These are phyloP conservation scores for Sebastes schlegelii DNA, from an alignment of 2,113 vertebrate genomes.

Conservation along the genomic window DNA sequence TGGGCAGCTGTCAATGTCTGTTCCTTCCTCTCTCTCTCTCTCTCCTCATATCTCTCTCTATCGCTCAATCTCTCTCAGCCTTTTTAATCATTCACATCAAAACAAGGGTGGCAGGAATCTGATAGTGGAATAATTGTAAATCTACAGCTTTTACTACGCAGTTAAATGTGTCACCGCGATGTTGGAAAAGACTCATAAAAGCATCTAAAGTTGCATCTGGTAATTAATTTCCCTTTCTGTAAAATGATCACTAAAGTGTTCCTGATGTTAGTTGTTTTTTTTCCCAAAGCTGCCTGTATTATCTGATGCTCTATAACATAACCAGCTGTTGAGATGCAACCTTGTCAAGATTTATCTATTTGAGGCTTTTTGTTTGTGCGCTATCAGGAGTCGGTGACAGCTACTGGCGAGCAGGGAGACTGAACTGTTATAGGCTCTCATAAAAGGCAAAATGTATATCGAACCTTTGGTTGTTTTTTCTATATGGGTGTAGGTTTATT, in stretches of 20 bases:
- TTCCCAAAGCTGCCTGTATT: constrained; percentile 24
- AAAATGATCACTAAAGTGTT: constrained; percentile 8
- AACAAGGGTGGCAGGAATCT: constrained; percentile 30
- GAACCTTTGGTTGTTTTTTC: constrained; percentile 31
- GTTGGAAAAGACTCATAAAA: constrained; percentile 1
- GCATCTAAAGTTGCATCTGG: neutral
- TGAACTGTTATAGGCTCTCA: constrained; percentile 9
- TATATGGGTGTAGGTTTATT: neutral
- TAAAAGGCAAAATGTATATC: constrained; percentile 17
- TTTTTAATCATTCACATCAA: constrained; percentile 58
- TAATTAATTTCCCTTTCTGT: constrained; percentile 1
- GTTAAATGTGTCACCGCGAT: constrained; percentile 5
- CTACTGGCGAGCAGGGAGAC: constrained; percentile 2
- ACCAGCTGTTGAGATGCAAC: constrained; percentile 44
- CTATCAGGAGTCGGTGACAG: constrained; percentile 19
- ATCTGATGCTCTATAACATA: constrained; percentile 33
- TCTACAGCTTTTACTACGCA: constrained; percentile 15
- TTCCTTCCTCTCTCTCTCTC: constrained; percentile 16
- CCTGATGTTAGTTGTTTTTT: neutral
- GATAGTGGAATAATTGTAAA: constrained; percentile 38
- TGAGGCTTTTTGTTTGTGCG: constrained; percentile 44
- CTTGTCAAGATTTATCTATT: constrained; percentile 43
- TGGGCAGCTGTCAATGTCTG: constrained; percentile 59
- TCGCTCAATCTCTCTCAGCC: constrained; percentile 8
- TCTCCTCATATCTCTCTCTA: constrained; percentile 8